Base-by-base conservation (phyloP, 1,140 invertebrate genomes). In the Grapholita molesta region DNA sequence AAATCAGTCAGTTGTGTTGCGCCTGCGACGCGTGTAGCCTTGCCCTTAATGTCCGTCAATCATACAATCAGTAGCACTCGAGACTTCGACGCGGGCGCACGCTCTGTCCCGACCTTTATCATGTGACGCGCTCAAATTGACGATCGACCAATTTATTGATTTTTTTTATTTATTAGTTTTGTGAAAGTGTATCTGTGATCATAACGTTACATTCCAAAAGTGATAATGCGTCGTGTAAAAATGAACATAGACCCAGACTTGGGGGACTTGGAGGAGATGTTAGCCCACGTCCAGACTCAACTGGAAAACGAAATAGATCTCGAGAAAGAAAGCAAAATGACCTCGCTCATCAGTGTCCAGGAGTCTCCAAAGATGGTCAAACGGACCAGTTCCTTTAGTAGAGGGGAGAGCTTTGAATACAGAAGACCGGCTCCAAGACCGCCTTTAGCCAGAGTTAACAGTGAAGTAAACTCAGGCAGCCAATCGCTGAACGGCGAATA, bases 201-300 rank as follows among this genome's bases (percentile, higher is more conserved):
- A 76, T 67, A 38, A 65, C 66, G 65, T 48, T 21, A 72, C 68
- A 70, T 74, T 70, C 70, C 69, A 42, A 25, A 65, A 25, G 30
- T 33, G 21, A 88, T 74, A 76, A 91, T 91, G 89, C 79, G 86
- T 64, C 85, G 88, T 3, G 70, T 76, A 15, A 89, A 87, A 70
- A 75, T 87, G 71, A 90, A 84, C 25, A 73, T 89, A 5, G 86
- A 90, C 64, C 88, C 92, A 0, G 89, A 92, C 75, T 65, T 92
- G 66, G 87, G 87, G 0, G 92, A 92, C 55, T 57, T 92, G 25
- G 92, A 92, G 55, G 88, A 92, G 64, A 92, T 92, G 90, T 71
- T 92, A 8, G 90, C 90, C 0, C 82, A 88, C 64, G 90, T 92
- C 0, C 92, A 92, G 42, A 85, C 77, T 4, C 88, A 92, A 67